phyloP scores from a whole-genome alignment of 2,888 invertebrate genomes.

The Drosophila conformis region DNA sequence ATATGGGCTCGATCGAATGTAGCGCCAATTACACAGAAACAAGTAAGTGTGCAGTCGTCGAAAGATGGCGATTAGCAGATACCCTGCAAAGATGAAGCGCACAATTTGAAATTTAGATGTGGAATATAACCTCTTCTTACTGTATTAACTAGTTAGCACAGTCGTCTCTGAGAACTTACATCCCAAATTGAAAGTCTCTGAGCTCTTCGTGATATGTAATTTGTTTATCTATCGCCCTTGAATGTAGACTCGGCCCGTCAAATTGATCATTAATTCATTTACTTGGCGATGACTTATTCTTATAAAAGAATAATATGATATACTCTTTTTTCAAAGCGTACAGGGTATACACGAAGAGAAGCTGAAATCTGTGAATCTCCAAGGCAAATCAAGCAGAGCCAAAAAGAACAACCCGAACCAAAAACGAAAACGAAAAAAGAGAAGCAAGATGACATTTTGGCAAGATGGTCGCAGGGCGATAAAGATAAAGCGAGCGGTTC shows the following conservation, averaged over 20 bases:
- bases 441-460: slow-evolving; percentile 67
- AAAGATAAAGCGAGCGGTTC: slow-evolving; percentile 52
- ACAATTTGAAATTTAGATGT: neutral
- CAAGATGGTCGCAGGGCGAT: slow-evolving; percentile 73
- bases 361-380: slow-evolving; percentile 64
- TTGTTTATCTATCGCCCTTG: neutral
- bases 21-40: slow-evolving; percentile 79
- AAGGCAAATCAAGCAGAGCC: slow-evolving; percentile 31
- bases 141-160: too few species aligned
- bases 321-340: neutral
- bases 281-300: too few species aligned
- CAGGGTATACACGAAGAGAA: slow-evolving; percentile 20
- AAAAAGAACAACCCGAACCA: slow-evolving; percentile 28
- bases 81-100: neutral
- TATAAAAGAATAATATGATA: neutral
- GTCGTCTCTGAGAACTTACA: neutral
- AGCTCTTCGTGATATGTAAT: neutral
- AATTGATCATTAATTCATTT: neutral
- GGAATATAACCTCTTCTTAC: neutral
- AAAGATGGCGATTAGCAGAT: neutral
- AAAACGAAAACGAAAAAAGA: neutral
- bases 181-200: neutral
- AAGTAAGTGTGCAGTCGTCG: neutral
- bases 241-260: neutral
- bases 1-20: slow-evolving; percentile 47